phyloP scores from a whole-genome alignment of 2,888 invertebrate species.

The Leptinotarsa haldemani region DNA sequence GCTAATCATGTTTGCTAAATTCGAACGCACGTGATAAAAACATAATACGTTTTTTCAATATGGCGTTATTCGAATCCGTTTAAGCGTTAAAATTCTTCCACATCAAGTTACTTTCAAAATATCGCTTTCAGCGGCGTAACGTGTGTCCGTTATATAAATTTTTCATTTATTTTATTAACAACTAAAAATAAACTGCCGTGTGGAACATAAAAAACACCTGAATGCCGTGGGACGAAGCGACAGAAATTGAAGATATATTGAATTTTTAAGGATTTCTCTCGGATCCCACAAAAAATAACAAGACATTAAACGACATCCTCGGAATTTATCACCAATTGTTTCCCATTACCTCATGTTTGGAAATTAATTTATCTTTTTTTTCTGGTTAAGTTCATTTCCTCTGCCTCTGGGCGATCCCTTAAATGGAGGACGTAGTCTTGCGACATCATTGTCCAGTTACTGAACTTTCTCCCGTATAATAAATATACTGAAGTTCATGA shows the following conservation, averaged over 20 bases:
- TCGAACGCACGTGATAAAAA: conserved; percentile 6
- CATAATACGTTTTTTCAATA: conserved; percentile 16
- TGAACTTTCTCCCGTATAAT: neutral
- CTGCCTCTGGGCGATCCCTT: conserved; percentile 22
- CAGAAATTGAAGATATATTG: conserved; percentile 35
- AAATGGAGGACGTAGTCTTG: neutral
- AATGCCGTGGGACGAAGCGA: conserved; percentile 39
- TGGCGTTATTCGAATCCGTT: neutral
- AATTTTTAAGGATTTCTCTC: conserved; percentile 35
- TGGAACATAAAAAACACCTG: conserved; percentile 40
- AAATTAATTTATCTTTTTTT: conserved; percentile 37
- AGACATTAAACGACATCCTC: conserved; percentile 41
- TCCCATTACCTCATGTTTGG: conserved; percentile 40
- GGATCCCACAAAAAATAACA: conserved; percentile 31
- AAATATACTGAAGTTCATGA: neutral
- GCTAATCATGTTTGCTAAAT: neutral
- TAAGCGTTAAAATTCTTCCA: conserved; percentile 14
- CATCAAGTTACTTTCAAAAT: conserved; percentile 7
- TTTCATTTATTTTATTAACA: conserved; percentile 25
- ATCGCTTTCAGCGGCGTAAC: neutral
- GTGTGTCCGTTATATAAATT: conserved; percentile 1
- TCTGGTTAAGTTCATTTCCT: conserved; percentile 34
- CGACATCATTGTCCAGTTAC: neutral
- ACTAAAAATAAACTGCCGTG: conserved; percentile 24
- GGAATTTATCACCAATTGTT: conserved; percentile 47